Conservation (phyloP, 2,797 vertebrate genomes). For the Myotis vivesi region DNA sequence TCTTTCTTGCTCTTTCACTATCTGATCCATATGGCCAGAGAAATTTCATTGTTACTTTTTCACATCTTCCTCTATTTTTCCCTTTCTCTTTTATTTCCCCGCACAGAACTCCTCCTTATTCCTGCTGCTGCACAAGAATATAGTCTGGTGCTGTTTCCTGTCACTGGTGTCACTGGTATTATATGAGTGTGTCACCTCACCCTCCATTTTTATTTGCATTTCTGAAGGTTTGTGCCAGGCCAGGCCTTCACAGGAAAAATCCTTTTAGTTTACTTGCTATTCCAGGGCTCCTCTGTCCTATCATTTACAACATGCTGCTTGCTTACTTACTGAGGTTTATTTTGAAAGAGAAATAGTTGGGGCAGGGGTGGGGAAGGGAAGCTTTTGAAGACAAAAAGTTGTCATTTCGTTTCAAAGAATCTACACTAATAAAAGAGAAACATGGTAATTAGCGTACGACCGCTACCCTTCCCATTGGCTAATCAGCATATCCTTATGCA, state of each 20-base stretch:
- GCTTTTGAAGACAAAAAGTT: conserved; percentile 42
- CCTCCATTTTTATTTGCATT: neutral
- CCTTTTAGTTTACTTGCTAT: neutral
- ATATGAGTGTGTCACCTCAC: neutral
- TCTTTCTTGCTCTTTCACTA: neutral
- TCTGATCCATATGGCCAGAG: neutral
- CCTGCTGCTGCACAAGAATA: neutral
- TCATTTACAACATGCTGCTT: conserved; percentile 11
- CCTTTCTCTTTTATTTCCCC: neutral
- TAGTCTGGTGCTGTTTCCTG: neutral
- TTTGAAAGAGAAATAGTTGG: conserved; percentile 59
- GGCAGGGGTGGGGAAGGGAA: neutral
- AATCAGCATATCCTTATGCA: too few relatives aligned
- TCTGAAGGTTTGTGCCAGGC: neutral
- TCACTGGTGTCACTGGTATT: neutral
- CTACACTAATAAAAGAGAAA: too few relatives aligned
- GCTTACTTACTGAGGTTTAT: conserved; percentile 53
- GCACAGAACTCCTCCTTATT: neutral
- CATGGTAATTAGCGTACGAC: too few relatives aligned
- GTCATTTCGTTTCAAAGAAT: conserved; percentile 49
- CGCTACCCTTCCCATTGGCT: too few relatives aligned
- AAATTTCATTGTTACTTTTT: neutral
- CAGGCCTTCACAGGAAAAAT: neutral
- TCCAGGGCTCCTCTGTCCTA: conserved; percentile 5
- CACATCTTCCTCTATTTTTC: neutral